Evolutionary conservation across 2,888 invertebrate genomes (phyloP).

Genomic region (Autographa gamma): DNA sequence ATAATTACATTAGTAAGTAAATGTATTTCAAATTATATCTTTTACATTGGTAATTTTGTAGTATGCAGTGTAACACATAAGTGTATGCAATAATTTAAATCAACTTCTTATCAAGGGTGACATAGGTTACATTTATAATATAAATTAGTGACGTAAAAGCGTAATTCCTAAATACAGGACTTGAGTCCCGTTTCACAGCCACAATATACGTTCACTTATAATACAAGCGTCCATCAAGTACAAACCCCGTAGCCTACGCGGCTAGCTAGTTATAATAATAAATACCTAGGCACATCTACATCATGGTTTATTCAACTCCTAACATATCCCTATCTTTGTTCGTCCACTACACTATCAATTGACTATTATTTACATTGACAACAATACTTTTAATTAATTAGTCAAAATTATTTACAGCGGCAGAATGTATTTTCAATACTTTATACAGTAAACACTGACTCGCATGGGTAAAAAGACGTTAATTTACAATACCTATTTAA

Average conservation of each 20-base stretch:
- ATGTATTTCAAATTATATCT: slow-evolving; percentile 26
- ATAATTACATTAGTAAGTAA: slow-evolving; percentile 41
- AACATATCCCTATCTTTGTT: slow-evolving; percentile 75
- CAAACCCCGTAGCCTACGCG: slow-evolving; percentile 76
- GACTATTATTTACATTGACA: slow-evolving; percentile 82
- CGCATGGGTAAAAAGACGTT: slow-evolving; percentile 2
- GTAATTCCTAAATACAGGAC: slow-evolving; percentile 82
- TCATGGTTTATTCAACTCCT: slow-evolving; percentile 61
- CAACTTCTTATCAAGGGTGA: slow-evolving; percentile 58
- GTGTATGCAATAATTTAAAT: slow-evolving; percentile 51
- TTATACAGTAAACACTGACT: slow-evolving; percentile 22
- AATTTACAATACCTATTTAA: slow-evolving; percentile 10
- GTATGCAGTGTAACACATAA: slow-evolving; percentile 33
- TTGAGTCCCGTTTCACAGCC: slow-evolving; percentile 85
- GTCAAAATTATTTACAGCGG: slow-evolving; percentile 70
- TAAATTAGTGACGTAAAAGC: slow-evolving; percentile 86
- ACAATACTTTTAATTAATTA: slow-evolving; percentile 65
- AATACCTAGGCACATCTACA: slow-evolving; percentile 75
- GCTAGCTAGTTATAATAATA: slow-evolving; percentile 71
- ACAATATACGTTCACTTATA: slow-evolving; percentile 84
- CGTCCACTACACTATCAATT: slow-evolving; percentile 75
- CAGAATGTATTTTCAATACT: slow-evolving; percentile 48
- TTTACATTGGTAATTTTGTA: slow-evolving; percentile 25
- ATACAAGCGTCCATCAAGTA: slow-evolving; percentile 83
- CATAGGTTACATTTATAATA: slow-evolving; percentile 65